Evolutionary conservation across 2,113 vertebrate genomes (phyloP), one percentile per base, ranked within the genome.

Genomic region (Petroica traversi): DNA sequence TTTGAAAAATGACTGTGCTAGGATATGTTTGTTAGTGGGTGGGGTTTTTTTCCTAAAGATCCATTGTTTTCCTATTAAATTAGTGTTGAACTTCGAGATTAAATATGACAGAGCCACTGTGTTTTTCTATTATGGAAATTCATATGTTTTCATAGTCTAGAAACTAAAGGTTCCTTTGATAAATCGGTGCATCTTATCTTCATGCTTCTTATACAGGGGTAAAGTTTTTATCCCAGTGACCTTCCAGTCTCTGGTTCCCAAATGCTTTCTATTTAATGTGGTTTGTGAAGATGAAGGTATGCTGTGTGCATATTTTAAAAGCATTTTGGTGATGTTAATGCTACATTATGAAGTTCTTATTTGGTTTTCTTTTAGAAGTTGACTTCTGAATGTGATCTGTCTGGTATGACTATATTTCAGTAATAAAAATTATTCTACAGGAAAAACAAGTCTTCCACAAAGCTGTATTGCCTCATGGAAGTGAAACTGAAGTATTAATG

Each of bases 311-410:
- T 46, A 62, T 63, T 85, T 72, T 49, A 20, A 79, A 68, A 73
- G 34, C 5, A 46, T 79, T 90, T 85, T 20, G 26, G 34, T 54
- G 16, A 76, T 54, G 33, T 52, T 73, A 75, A 34, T 82, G 14
- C 26, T 85, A 8, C 14, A 4, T 38, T 62, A 22, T 54, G 36
- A 75, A 55, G 41, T 76, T 76, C 7, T 2, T 49, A 28, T 74
- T 91, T 86, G 55, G 23, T 54, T 89, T 69, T 82, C 63, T 83
- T 92, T 86, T 62, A 48, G 51, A 88, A 88, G 33, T 46, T 2
- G 2, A 22, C 9, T 93, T 88, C 38, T 76, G 88, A 78, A 61
- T 83, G 41, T 69, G 22, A 18, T 79, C 66, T 85, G 25, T 76
- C 85, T 64, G 18, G 18, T 66, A 58, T 43, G 46, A 74, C 46